A percentile compares a stretch with the other conserved stretches of the same genome.
Evolutionary conservation across 2,113 vertebrate genomes (phyloP).

Genomic region (Desmodus rotundus): DNA sequence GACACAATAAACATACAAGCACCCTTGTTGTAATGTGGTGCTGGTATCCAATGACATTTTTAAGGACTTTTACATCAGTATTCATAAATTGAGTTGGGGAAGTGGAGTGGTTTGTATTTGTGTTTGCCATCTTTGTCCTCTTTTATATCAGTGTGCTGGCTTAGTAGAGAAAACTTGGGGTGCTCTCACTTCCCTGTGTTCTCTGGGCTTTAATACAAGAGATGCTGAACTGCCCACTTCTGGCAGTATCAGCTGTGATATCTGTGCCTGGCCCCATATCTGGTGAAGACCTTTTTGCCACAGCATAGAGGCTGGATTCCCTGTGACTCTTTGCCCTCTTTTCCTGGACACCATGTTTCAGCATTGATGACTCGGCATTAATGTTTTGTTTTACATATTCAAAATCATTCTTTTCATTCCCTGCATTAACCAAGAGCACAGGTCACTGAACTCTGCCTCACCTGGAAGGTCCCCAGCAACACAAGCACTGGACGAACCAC

Average conservation of each 20-base stretch:
- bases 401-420: background rate
- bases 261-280: background rate
- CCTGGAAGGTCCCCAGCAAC: background rate
- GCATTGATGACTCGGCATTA: background rate
- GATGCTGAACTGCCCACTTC: background rate
- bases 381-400: background rate
- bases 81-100: background rate
- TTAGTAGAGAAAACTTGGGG: background rate
- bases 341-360: background rate
- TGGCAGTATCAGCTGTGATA: background rate
- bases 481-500: background rate
- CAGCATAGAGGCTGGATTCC: background rate
- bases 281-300: background rate
- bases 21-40: background rate
- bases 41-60: background rate
- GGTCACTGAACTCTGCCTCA: background rate
- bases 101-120: background rate
- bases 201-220: background rate
- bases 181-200: background rate
- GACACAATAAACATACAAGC: background rate
- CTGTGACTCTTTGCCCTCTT: background rate
- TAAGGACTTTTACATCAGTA: background rate
- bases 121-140: background rate
- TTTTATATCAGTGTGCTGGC: background rate
- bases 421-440: background rate